These are phyloP conservation scores for Allophyes oxyacanthae DNA, from an alignment of 2,888 invertebrate species.

Conservation along the genomic window DNA sequence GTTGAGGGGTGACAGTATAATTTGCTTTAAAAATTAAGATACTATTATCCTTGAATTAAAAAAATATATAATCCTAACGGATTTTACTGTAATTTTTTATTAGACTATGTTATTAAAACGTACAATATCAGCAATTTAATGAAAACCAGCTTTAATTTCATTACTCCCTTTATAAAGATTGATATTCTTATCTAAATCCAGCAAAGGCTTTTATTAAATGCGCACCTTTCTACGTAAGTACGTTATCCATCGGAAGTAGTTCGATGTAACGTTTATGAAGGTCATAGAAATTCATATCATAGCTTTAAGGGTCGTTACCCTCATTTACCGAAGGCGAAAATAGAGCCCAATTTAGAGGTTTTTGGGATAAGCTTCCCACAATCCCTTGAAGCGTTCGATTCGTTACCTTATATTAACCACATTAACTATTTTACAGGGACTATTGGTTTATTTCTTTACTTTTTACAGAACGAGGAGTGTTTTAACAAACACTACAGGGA, in stretches of 20 bases:
- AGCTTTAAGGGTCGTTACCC: constrained; percentile 25
- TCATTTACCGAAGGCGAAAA: constrained; percentile 31
- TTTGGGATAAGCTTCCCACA: background rate
- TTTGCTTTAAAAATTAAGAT: too few relatives aligned
- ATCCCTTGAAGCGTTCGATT: constrained; percentile 5
- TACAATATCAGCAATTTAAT: too few relatives aligned
- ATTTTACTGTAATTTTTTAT: too few relatives aligned
- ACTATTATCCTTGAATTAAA: too few relatives aligned
- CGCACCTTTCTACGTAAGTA: constrained; percentile 3
- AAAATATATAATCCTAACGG: too few relatives aligned
- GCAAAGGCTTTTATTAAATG: constrained; percentile 33
- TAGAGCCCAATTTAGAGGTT: constrained; percentile 1
- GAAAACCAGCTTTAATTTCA: background rate
- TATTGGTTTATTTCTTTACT: background rate
- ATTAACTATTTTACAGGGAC: background rate
- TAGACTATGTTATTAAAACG: too few relatives aligned
- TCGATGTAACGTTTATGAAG: constrained; percentile 32
- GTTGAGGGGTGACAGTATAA: too few relatives aligned
- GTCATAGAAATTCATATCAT: constrained; percentile 53
- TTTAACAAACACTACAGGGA: constrained; percentile 18
- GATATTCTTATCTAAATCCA: constrained; percentile 9
- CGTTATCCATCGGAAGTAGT: constrained; percentile 25
- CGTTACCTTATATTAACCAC: constrained; percentile 3
- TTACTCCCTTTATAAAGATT: background rate
- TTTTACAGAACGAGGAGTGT: constrained; percentile 7